Percentiles rank a stretch among this genome's conserved stretches.
Evolutionary conservation across 2,888 invertebrate genomes (phyloP).

Genomic region (Zhengitettix transpicula): DNA sequence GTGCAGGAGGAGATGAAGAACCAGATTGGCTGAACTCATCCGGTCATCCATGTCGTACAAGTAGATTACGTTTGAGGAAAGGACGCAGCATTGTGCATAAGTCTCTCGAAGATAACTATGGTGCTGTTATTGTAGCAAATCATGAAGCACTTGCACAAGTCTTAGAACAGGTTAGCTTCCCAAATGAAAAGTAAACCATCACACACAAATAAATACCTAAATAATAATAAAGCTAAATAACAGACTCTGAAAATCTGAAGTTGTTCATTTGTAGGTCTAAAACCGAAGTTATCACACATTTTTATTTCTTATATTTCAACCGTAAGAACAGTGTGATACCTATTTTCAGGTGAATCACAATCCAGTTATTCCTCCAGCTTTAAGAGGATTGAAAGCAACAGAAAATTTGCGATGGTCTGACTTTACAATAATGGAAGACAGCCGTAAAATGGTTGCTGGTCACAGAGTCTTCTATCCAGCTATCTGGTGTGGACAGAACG

Average conservation of each 20-base stretch:
- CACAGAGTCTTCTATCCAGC: slow-evolving; percentile 60
- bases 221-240: too few species aligned
- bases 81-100: slow-evolving; percentile 70
- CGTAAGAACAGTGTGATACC: neutral
- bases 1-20: slow-evolving; percentile 8
- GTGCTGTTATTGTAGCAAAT: slow-evolving; percentile 76
- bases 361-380: slow-evolving; percentile 44
- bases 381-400: slow-evolving; percentile 53
- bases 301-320: too few species aligned
- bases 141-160: slow-evolving; percentile 80
- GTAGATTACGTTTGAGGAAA: slow-evolving; percentile 54
- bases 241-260: too few species aligned
- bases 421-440: slow-evolving; percentile 41
- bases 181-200: neutral
- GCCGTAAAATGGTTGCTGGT: slow-evolving; percentile 40
- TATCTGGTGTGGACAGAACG: slow-evolving; percentile 44
- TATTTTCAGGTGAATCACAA: slow-evolving; percentile 46
- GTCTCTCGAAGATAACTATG: slow-evolving; percentile 77
- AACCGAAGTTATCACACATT: too few species aligned
- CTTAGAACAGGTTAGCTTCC: slow-evolving; percentile 55
- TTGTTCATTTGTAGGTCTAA: too few species aligned
- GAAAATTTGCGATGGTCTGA: slow-evolving; percentile 58
- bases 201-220: too few species aligned
- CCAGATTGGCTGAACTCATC: slow-evolving; percentile 7
- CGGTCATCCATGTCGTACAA: slow-evolving; percentile 17